Conservation (phyloP, 2,888 invertebrate genomes). For the Hypsopygia costalis region DNA sequence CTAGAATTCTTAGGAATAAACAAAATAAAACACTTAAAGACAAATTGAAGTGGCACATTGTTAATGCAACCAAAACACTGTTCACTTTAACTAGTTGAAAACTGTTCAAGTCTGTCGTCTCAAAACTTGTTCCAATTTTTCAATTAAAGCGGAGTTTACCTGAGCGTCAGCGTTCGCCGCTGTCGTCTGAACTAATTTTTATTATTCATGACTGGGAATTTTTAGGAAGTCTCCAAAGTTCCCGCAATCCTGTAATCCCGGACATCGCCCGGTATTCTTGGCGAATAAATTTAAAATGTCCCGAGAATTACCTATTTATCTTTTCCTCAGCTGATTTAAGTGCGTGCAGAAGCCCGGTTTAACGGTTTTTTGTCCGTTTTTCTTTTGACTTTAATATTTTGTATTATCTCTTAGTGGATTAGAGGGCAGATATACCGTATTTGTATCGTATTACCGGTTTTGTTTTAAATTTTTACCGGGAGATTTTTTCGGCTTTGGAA, state of each 20-base stretch:
- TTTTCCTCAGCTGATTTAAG: slow-evolving; percentile 5
- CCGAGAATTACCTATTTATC: slow-evolving; percentile 8
- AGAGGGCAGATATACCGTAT: slow-evolving; percentile 1
- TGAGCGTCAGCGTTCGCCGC: slow-evolving; percentile 4
- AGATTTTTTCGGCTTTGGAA: not conserved
- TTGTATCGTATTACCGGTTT: not conserved
- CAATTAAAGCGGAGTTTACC: slow-evolving; percentile 17
- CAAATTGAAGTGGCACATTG: not conserved
- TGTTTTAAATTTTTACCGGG: slow-evolving; percentile 1
- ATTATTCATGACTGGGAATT: slow-evolving; percentile 52
- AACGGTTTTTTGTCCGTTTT: slow-evolving; percentile 5
- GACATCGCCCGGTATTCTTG: slow-evolving; percentile 40
- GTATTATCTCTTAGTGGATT: slow-evolving; percentile 9
- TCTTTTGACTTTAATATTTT: slow-evolving; percentile 8
- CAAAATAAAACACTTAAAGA: too few relatives aligned
- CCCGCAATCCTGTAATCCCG: slow-evolving; percentile 46
- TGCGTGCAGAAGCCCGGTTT: slow-evolving; percentile 1
- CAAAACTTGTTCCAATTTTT: slow-evolving; percentile 13
- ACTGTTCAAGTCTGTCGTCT: slow-evolving; percentile 1
- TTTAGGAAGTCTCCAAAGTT: slow-evolving; percentile 33
- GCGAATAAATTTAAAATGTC: slow-evolving; percentile 16
- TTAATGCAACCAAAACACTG: not conserved
- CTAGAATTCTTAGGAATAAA: too few relatives aligned
- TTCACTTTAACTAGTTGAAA: slow-evolving; percentile 5
- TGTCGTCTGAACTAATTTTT: slow-evolving; percentile 30